A percentile compares a stretch with the other conserved stretches of the same genome.
Conservation (phyloP, 2,888 invertebrate species). For the Horisme vitalbata region DNA sequence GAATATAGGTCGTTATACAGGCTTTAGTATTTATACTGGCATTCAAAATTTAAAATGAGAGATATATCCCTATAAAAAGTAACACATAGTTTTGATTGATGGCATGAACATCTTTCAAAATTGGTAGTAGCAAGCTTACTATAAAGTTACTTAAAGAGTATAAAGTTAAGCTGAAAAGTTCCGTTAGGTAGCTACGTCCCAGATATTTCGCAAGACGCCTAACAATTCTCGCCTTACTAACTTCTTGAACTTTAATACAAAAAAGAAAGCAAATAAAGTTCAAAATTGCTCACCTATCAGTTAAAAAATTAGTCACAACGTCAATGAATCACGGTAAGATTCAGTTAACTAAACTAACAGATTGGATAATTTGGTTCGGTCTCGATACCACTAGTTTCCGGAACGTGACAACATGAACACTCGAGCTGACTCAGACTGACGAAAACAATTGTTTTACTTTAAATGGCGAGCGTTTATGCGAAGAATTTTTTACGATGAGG, state of each 20-base stretch:
- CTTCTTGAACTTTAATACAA: too few relatives aligned
- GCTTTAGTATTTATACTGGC: too few relatives aligned
- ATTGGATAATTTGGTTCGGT: constrained; percentile 35
- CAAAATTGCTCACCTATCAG: constrained; percentile 13
- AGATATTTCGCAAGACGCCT: background rate
- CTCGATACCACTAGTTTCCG: constrained; percentile 46
- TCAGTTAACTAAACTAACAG: constrained; percentile 29
- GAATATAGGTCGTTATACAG: too few relatives aligned
- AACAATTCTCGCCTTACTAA: too few relatives aligned
- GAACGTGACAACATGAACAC: constrained; percentile 59
- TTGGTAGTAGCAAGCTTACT: too few relatives aligned
- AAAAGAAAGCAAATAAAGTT: constrained; percentile 1
- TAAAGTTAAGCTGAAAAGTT: background rate
- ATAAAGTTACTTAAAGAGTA: too few relatives aligned
- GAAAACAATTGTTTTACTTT: constrained; percentile 36
- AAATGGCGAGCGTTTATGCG: constrained; percentile 37
- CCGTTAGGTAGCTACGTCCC: background rate
- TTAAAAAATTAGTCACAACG: constrained; percentile 43
- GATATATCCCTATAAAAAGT: too few relatives aligned
- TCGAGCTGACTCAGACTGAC: constrained; percentile 60
- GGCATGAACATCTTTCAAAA: background rate
- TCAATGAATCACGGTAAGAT: constrained; percentile 51
- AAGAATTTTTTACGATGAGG: background rate
- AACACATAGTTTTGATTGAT: too few relatives aligned
- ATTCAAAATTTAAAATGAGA: too few relatives aligned